Evolutionary conservation across 2,797 vertebrate genomes (phyloP).

Genomic region (Cirrhinus mrigala): DNA sequence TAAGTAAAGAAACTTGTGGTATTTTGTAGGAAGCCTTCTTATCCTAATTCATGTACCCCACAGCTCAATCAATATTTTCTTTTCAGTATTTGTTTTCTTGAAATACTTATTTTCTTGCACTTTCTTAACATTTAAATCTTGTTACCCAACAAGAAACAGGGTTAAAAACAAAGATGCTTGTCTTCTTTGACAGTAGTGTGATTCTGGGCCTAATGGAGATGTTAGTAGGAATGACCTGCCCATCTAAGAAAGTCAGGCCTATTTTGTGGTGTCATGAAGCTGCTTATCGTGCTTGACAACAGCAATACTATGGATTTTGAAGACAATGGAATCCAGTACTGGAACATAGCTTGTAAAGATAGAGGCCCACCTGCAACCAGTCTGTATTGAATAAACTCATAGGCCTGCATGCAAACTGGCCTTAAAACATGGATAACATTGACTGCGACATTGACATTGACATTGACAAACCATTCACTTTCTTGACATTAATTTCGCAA

Average conservation of each 20-base stretch:
- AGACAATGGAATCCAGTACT: conserved; percentile 40
- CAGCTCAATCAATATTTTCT: not conserved
- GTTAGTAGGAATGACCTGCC: not conserved
- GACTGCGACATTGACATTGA: conserved; percentile 25
- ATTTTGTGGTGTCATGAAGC: conserved; percentile 17
- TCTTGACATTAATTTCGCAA: not conserved
- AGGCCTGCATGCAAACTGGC: not conserved
- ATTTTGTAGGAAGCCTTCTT: not conserved
- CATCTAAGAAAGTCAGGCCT: not conserved
- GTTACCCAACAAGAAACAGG: not conserved
- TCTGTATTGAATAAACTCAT: conserved; percentile 50
- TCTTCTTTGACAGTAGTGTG: not conserved
- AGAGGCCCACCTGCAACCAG: conserved; percentile 11
- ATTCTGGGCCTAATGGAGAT: conserved; percentile 10
- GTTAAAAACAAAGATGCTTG: not conserved
- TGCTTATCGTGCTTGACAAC: conserved; percentile 49
- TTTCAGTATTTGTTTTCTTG: not conserved
- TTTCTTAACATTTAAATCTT: not conserved
- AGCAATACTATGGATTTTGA: conserved; percentile 48
- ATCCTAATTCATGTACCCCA: not conserved
- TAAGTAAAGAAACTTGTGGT: not conserved
- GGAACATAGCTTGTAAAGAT: conserved; percentile 39
- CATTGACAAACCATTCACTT: conserved; percentile 22
- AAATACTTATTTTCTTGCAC: not conserved
- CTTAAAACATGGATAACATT: conserved; percentile 28